Conservation (phyloP, 2,113 vertebrate genomes). For the Procavia capensis region DNA sequence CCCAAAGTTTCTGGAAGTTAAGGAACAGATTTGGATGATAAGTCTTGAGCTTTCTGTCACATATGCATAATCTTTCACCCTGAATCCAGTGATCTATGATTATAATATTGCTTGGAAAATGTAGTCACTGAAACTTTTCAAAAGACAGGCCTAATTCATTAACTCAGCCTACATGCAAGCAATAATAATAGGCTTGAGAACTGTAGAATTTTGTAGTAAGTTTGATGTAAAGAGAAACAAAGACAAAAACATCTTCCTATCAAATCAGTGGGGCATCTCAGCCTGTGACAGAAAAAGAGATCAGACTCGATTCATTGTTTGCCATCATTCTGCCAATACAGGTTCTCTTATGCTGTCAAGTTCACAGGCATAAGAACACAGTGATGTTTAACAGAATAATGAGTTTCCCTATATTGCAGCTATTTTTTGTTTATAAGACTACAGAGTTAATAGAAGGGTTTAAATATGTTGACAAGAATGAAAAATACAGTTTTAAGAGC, state of each 20-base stretch:
- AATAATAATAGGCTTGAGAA: constrained; percentile 50
- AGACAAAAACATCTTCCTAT: constrained; percentile 18
- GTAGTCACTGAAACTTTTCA: constrained; percentile 43
- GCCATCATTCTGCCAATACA: constrained; percentile 42
- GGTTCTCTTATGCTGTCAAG: constrained; percentile 37
- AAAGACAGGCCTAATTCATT: constrained; percentile 38
- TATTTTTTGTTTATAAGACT: constrained; percentile 44
- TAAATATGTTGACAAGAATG: constrained; percentile 61
- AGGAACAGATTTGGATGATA: neutral
- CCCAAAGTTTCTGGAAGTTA: neutral
- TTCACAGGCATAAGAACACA: constrained; percentile 52
- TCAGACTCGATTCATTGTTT: constrained; percentile 61
- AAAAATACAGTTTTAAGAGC: constrained; percentile 50
- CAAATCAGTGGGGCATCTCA: neutral
- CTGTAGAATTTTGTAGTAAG: constrained; percentile 41
- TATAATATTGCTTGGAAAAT: constrained; percentile 45
- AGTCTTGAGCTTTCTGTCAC: constrained; percentile 8
- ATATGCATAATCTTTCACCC: neutral
- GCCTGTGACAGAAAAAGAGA: constrained; percentile 39
- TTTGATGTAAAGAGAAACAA: constrained; percentile 50
- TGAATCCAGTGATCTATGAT: neutral
- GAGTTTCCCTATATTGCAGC: constrained; percentile 29
- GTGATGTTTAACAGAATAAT: constrained; percentile 56
- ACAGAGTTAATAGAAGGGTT: constrained; percentile 16
- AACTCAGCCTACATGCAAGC: constrained; percentile 38